Base-by-base conservation (phyloP, 2,888 invertebrate genomes). In the Machimus rusticus region DNA sequence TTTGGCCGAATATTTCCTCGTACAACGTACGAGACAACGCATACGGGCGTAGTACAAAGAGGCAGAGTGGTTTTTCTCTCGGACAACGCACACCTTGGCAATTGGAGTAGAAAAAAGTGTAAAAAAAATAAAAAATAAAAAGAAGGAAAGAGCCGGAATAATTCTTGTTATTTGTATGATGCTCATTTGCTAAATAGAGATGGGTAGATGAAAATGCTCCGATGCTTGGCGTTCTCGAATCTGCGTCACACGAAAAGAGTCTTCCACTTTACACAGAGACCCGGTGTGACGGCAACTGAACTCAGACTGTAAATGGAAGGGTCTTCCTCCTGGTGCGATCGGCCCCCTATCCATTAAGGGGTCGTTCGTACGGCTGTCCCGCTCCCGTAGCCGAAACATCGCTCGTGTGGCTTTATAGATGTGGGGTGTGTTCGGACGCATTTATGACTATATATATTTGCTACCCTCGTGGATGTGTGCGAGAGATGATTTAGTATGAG, bases 101-200 rank as follows among this genome's bases (percentile, higher is more conserved):
- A 12, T 51, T 51, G n/a, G n/a, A n/a, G 51, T 51, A 51, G 51
- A 51, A 51, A 51, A 51, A 39, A 39, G 46, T n/a, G 46, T 51
- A 57, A 19, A 57, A 57, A 2, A 57, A 23, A 34, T 8, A 19
- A 57, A 23, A 57, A 55, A 34, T 8, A 19, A 57, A 23, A 57
- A 55, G 16, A 5, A 4, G 55, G 55, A 81, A 81, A 81, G 34
- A 55, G 81, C 66, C 66, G 23, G 66, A 66, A 66, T 66, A 66
- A 23, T 28, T 66, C 66, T 66, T 55, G 55, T 79, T 23, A 78
- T 39, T 78, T 78, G 39, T 78, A 43, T 43, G 16, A 51, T 46
- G 34, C 39, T 39, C 46, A 37, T 78, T 78, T 78, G 78, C 19
- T 23, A 78, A 78, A 39, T 78, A 78, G 78, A 78, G 78, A 78